Evolutionary conservation across 2,797 vertebrate species (phyloP), one percentile per base, ranked within the genome.

Genomic region (Otolemur crassicaudatus): DNA sequence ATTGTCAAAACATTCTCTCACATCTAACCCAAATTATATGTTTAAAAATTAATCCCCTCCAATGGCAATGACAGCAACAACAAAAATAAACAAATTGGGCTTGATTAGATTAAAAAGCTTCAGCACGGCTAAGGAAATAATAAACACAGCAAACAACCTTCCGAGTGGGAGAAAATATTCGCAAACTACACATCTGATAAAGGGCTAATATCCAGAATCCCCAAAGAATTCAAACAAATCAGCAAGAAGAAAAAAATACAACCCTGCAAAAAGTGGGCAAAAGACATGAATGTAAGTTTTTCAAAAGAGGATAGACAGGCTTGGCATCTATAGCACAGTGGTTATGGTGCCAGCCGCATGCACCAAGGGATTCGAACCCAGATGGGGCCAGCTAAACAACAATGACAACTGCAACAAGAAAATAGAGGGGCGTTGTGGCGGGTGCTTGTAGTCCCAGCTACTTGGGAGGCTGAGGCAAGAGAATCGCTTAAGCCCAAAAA

Each of bases 1-100:
- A 9, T 46, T 90, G 58, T 94, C 90, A 96, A 88, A 93, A 70
- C 11, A 73, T 46, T 84, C 43, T 86, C 53, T 70, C 58, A 67
- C 10, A 70, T 77, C 60, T 92, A 73, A 83, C 61, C 49, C 31
- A 86, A 63, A 70, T 43, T 13, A 89, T 43, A 4, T 75, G 40
- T 70, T 80, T 60, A 91, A 93, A 93, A 81, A 29, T 90, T 75
- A 81, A 63, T 72, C 22, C 11, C 31, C 31, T 17, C 63, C 49
- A 53, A 67, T 67, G 31, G 16, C 65, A 67, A 19, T n/a, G 17
- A 67, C 31, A 17, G 31, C 63, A 65, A 65, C 31, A 67, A 67
- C 7, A 31, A 31, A 31, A 65, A 65, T 65, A 65, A 65, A n/a
- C n/a, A 19, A n/a, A 67, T n/a, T 31, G 7, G 65, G 31, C 16